Conservation (phyloP, 2,888 invertebrate species). For the Priocnemis perturbator region DNA sequence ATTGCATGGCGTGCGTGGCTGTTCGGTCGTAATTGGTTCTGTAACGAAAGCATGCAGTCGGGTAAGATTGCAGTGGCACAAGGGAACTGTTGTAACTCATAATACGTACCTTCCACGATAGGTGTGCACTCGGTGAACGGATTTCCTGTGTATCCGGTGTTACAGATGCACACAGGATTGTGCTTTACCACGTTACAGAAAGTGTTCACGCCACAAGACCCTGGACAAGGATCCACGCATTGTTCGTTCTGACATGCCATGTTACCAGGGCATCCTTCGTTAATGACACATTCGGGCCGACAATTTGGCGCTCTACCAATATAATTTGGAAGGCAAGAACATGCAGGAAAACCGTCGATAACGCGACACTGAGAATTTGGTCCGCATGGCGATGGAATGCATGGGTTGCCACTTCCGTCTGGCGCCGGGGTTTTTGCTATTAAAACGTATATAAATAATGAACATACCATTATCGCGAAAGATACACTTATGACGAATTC, state of each 20-base stretch:
- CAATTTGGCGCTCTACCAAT: slow-evolving; percentile 91
- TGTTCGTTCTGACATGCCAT: slow-evolving; percentile 89
- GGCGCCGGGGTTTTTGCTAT: slow-evolving; percentile 39
- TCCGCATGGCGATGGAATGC: slow-evolving; percentile 90
- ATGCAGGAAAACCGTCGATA: slow-evolving; percentile 85
- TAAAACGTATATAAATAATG: slow-evolving; percentile 4
- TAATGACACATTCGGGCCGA: slow-evolving; percentile 89
- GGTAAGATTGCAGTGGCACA: no score
- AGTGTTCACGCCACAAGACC: slow-evolving; percentile 88
- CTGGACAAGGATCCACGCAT: slow-evolving; percentile 89
- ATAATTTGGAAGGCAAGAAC: slow-evolving; percentile 87
- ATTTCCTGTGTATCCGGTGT: slow-evolving; percentile 88
- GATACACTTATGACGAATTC: not conserved
- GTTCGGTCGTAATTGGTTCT: slow-evolving; percentile 79
- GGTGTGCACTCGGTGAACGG: slow-evolving; percentile 86
- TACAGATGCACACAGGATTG: slow-evolving; percentile 89
- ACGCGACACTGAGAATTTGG: slow-evolving; percentile 89
- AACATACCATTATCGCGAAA: slow-evolving; percentile 15
- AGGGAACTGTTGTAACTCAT: not conserved
- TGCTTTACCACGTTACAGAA: slow-evolving; percentile 89
- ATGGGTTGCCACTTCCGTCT: slow-evolving; percentile 83
- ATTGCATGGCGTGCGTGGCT: slow-evolving; percentile 85
- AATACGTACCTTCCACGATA: slow-evolving; percentile 67
- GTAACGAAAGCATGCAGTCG: slow-evolving; percentile 12
- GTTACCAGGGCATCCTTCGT: slow-evolving; percentile 90